Percentiles rank a stretch among this genome's conserved stretches.
These are phyloP conservation scores for Adelosebastes latens DNA, from an alignment of 2,797 vertebrate genomes.

Conservation along the genomic window DNA sequence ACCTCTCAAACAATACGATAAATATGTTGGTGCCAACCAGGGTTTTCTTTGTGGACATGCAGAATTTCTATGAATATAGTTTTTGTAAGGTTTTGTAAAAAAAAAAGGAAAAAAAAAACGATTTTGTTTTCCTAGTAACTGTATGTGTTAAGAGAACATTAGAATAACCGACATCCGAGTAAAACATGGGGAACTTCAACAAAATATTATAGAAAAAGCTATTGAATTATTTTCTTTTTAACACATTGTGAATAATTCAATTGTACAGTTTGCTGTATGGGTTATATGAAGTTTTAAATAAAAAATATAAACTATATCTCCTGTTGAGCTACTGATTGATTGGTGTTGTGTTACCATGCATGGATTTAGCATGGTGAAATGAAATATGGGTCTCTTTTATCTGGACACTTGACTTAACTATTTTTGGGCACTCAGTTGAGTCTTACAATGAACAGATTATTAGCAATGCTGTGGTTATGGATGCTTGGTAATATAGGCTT, in stretches of 20 bases:
- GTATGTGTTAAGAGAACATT: constrained; percentile 92
- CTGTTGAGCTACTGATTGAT: constrained; percentile 26
- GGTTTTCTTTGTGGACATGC: constrained; percentile 95
- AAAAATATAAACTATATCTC: constrained; percentile 76
- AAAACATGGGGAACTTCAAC: constrained; percentile 73
- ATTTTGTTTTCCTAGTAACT: constrained; percentile 96
- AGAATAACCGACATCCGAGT: constrained; percentile 77
- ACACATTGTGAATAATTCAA: constrained; percentile 99
- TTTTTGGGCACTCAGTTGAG: not conserved
- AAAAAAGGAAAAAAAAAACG: constrained; percentile 70
- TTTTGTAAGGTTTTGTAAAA: constrained; percentile 99
- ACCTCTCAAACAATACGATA: constrained; percentile 72
- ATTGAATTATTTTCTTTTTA: constrained; percentile 96
- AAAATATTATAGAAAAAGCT: constrained; percentile 77
- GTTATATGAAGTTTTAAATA: constrained; percentile 99
- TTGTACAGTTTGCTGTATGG: constrained; percentile 99
- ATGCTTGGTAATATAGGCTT: not conserved
- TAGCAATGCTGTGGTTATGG: not conserved
- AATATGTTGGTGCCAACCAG: constrained; percentile 85
- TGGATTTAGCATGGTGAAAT: not conserved
- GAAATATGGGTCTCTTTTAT: not conserved
- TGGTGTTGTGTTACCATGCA: not conserved
- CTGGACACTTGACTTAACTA: not conserved
- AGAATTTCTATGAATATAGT: constrained; percentile 99
- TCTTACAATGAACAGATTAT: not conserved